These are phyloP conservation scores for Criorhina ranunculi DNA, from an alignment of 2,888 invertebrate genomes.

Conservation along the genomic window DNA sequence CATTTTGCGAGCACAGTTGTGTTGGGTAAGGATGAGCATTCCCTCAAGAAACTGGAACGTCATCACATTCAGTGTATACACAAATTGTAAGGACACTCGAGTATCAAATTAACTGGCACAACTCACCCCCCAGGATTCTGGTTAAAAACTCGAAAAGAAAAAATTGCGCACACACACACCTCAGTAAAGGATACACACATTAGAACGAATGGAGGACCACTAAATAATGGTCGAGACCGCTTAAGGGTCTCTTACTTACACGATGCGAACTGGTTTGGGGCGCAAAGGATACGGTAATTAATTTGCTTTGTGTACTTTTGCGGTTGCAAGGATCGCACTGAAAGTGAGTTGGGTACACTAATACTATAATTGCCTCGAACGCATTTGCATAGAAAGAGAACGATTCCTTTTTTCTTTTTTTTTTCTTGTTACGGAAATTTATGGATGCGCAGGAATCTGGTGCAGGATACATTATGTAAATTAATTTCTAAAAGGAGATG, in stretches of 20 bases:
- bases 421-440: constrained; percentile 23
- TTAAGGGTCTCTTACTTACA: constrained; percentile 5
- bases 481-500: constrained; percentile 6
- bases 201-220: constrained; percentile 38
- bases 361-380: constrained; percentile 47
- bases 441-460: constrained; percentile 30
- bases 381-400: constrained; percentile 50
- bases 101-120: constrained; percentile 42
- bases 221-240: constrained; percentile 39
- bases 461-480: constrained; percentile 24
- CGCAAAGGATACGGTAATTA: constrained; percentile 50
- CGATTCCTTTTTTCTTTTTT: too few relatives aligned
- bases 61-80: constrained; percentile 19
- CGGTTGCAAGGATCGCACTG: constrained; percentile 13
- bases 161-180: background rate
- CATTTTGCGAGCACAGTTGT: background rate
- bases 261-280: background rate
- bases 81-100: constrained; percentile 18
- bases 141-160: background rate
- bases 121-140: background rate
- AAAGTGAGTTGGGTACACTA: constrained; percentile 12
- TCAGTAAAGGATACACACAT: constrained; percentile 5
- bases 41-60: constrained; percentile 25
- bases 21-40: background rate
- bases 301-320: constrained; percentile 48